These are phyloP conservation scores for Carcina quercana DNA, from an alignment of 2,888 invertebrate genomes.

Conservation along the genomic window DNA sequence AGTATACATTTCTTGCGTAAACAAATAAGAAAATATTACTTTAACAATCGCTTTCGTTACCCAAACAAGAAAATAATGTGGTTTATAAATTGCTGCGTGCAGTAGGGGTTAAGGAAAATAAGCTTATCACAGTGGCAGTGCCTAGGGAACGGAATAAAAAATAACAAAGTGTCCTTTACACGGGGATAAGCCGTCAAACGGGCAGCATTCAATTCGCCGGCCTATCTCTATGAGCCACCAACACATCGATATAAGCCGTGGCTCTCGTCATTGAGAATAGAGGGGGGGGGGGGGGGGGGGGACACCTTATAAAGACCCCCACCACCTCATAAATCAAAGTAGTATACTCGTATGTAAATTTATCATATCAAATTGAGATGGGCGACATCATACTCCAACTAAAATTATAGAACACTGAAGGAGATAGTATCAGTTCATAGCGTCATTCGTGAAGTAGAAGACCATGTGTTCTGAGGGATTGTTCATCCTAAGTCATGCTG, in stretches of 20 bases:
- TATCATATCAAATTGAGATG: too few species aligned
- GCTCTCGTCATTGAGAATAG: too few species aligned
- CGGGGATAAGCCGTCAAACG: conserved; percentile 52
- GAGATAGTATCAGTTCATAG: too few species aligned
- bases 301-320: too few species aligned
- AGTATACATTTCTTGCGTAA: too few species aligned
- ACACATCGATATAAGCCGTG: conserved; percentile 42
- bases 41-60: conserved; percentile 22
- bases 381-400: too few species aligned
- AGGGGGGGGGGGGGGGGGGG: too few species aligned
- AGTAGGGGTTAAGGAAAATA: conserved; percentile 36
- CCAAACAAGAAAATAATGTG: conserved; percentile 26
- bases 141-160: conserved; percentile 36
- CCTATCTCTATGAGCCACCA: conserved; percentile 48
- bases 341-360: too few species aligned
- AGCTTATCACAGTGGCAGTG: conserved; percentile 34
- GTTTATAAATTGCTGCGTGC: conserved; percentile 33
- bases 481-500: conserved; percentile 22
- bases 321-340: too few species aligned
- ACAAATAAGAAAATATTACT: conserved; percentile 4
- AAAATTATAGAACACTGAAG: too few species aligned
- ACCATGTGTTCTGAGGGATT: conserved; percentile 30
- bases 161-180: conserved; percentile 51
- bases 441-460: too few species aligned
- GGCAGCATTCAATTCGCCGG: conserved; percentile 55